A percentile compares a stretch with the other conserved stretches of the same genome.
Evolutionary conservation across 2,888 invertebrate genomes (phyloP).

Genomic region (Melangyna quadrimaculata): DNA sequence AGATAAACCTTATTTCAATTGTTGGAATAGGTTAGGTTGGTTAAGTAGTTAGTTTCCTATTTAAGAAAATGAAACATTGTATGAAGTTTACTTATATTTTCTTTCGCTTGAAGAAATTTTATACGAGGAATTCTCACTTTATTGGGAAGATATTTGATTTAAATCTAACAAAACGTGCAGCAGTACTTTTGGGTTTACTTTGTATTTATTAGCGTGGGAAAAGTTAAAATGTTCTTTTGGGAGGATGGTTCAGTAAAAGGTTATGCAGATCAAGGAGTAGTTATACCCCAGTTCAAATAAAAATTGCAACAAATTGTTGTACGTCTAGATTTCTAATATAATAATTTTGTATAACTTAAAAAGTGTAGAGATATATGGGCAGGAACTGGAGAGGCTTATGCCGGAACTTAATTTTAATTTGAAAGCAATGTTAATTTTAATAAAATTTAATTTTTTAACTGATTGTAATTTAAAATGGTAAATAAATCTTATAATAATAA

Average conservation of each 20-base stretch:
- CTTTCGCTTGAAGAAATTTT: background rate
- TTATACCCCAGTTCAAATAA: background rate
- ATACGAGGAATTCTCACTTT: background rate
- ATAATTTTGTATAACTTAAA: too few species aligned
- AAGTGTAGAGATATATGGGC: too few species aligned
- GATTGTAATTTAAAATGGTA: too few species aligned
- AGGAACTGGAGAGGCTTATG: too few species aligned
- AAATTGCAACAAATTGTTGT: too few species aligned
- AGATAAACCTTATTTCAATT: background rate
- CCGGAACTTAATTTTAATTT: too few species aligned
- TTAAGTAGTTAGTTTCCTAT: conserved; percentile 1
- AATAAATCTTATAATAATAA: too few species aligned
- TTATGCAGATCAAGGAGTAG: background rate
- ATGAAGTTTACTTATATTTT: conserved; percentile 9
- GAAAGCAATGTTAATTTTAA: too few species aligned
- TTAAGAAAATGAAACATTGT: conserved; percentile 3
- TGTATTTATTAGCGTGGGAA: background rate
- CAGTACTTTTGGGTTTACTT: background rate
- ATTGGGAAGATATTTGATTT: conserved; percentile 2
- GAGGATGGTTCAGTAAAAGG: background rate
- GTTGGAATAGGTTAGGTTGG: conserved; percentile 6
- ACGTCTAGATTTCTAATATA: too few species aligned
- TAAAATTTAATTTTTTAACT: too few species aligned
- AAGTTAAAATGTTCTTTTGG: background rate
- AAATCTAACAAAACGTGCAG: conserved; percentile 18